Evolutionary conservation across 2,797 vertebrate species (phyloP), one percentile per base, ranked within the genome.

Genomic region (Aplochiton taeniatus): DNA sequence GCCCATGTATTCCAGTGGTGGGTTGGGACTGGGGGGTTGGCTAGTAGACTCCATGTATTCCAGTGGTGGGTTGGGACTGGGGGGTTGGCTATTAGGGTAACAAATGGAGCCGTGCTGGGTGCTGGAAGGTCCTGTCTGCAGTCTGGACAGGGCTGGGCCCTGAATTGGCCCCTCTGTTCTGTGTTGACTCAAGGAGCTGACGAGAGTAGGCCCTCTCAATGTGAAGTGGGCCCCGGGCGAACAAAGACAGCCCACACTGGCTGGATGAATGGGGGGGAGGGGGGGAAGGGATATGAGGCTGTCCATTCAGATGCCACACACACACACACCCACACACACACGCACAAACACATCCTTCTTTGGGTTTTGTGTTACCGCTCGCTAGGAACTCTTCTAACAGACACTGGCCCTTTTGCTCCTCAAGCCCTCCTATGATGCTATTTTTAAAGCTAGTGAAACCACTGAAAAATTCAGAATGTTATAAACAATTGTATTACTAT

Each of bases 111-210:
- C 55, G 60, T 70, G 79, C 61, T n/a, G 77, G 73, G 77, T 83
- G 87, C 78, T 88, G 87, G 85, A 86, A 91, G 90, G 88, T 83
- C 85, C 84, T 74, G 76, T 85, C 77, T 19, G 78, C 73, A 80
- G 70, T 79, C 79, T 73, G 78, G 81, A 78, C 75, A 19, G 20
- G 17, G 59, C 62, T 19, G 44, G 19, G 55, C 62, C 20, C 63
- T 92, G 83, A 92, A 93, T 89, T 77, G 82, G 79, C 71, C 67
- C 68, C 88, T 89, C 87, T 92, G 89, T 92, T 92, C 81, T 63
- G 78, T 80, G 80, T 87, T 85, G 89, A 90, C 87, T 88, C 84
- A 88, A 89, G 86, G 87, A 82, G 85, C 70, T 85, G 86, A 87
- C 80, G 79, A 88, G 86, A 78, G 83, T 31, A 82, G 89, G 68